Evolutionary conservation across 2,888 invertebrate species (phyloP).

Genomic region (Pandemis heparana): DNA sequence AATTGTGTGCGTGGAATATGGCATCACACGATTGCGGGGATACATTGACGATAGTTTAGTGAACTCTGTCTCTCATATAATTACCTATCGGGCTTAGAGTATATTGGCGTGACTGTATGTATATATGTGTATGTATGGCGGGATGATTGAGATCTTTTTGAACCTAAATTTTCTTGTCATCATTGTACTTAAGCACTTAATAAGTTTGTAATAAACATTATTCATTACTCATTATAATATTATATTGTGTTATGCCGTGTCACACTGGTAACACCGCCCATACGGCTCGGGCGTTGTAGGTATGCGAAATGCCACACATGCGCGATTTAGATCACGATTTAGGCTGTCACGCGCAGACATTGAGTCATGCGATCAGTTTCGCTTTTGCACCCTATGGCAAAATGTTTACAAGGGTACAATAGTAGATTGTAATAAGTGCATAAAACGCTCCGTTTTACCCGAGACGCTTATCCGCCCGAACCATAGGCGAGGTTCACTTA

Average conservation of each 20-base stretch:
- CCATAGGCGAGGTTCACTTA: neutral
- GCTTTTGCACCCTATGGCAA: slow-evolving; percentile 7
- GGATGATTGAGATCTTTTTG: too few species aligned
- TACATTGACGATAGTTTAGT: neutral
- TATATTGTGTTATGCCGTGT: neutral
- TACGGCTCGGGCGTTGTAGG: neutral
- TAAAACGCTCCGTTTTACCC: too few species aligned
- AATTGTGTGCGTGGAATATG: slow-evolving; percentile 1
- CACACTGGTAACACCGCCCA: neutral
- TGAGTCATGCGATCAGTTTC: slow-evolving; percentile 17
- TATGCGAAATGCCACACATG: slow-evolving; percentile 9
- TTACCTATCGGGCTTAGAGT: too few species aligned
- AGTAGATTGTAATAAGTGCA: too few species aligned
- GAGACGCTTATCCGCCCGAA: too few species aligned
- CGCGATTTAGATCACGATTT: slow-evolving; percentile 35
- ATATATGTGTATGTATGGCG: too few species aligned
- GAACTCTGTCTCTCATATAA: too few species aligned
- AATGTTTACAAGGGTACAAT: neutral
- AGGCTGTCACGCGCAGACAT: neutral
- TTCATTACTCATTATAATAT: too few species aligned
- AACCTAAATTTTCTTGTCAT: too few species aligned
- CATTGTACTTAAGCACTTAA: neutral
- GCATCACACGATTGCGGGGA: neutral
- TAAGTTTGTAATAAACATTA: too few species aligned
- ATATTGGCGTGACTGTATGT: too few species aligned